phyloP scores from a whole-genome alignment of 2,797 vertebrate species.

The Coccyzus lansbergi region DNA sequence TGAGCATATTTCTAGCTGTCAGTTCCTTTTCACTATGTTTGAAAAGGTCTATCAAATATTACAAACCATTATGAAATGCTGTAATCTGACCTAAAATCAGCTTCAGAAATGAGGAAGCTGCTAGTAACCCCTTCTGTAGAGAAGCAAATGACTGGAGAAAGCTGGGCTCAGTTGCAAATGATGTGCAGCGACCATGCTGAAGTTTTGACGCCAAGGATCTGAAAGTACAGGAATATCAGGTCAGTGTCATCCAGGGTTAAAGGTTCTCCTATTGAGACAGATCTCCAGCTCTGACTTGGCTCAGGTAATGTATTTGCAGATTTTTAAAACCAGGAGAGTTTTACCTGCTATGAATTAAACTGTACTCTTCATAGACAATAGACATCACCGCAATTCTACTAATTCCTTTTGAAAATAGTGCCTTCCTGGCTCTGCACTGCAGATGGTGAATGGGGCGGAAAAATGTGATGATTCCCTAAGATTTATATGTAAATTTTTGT shows the following conservation, averaged over 20 bases:
- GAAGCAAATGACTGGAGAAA: neutral
- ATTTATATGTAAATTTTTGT: constrained; percentile 9
- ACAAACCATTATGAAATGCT: neutral
- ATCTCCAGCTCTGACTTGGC: neutral
- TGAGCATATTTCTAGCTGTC: neutral
- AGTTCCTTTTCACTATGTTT: neutral
- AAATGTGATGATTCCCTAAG: constrained; percentile 30
- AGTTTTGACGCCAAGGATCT: neutral
- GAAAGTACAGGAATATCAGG: neutral
- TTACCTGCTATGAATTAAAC: neutral
- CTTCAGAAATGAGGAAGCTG: neutral
- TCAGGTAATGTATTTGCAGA: neutral
- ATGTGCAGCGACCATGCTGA: neutral
- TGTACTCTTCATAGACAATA: neutral
- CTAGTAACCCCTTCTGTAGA: neutral
- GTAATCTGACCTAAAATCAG: neutral
- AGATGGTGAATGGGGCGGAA: constrained; percentile 38
- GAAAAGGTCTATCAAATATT: neutral
- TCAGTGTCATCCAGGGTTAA: neutral
- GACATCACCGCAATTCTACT: neutral
- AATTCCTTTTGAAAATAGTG: constrained; percentile 35
- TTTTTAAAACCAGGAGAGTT: neutral
- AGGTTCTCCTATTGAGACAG: neutral
- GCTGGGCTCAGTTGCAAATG: neutral
- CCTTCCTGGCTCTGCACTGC: constrained; percentile 47